A percentile compares a stretch with the other conserved stretches of the same genome.
phyloP scores from a whole-genome alignment of 2,888 invertebrate genomes.

The Dryadula phaetusa region DNA sequence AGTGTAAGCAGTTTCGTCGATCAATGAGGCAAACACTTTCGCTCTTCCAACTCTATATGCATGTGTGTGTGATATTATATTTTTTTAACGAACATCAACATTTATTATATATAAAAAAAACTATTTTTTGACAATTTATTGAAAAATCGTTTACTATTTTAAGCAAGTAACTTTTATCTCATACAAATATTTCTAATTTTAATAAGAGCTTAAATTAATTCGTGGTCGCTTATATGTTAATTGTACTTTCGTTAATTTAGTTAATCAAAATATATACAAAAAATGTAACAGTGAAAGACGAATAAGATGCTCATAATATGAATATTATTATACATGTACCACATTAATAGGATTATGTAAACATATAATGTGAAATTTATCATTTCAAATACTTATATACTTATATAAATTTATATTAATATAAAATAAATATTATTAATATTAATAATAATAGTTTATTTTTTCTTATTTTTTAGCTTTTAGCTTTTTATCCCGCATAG shows the following conservation, averaged over 20 bases:
- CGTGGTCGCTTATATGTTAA: too few species aligned
- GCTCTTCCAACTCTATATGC: slow-evolving; percentile 59
- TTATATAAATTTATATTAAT: not conserved
- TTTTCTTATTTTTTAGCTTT: too few species aligned
- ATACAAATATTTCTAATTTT: too few species aligned
- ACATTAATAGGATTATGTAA: slow-evolving; percentile 9
- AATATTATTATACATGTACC: not conserved
- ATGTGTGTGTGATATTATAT: slow-evolving; percentile 54
- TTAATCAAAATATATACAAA: not conserved
- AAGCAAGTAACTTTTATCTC: too few species aligned
- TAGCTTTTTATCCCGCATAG: too few species aligned
- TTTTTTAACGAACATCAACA: slow-evolving; percentile 43
- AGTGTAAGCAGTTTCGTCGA: slow-evolving; percentile 65
- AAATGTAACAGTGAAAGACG: slow-evolving; percentile 1
- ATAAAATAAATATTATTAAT: too few species aligned
- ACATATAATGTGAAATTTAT: not conserved
- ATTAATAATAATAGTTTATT: too few species aligned
- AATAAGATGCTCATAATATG: not conserved
- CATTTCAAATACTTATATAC: not conserved
- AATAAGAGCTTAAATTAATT: too few species aligned
- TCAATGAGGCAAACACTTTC: slow-evolving; percentile 78
- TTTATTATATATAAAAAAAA: slow-evolving; percentile 28
- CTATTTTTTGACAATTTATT: slow-evolving; percentile 24
- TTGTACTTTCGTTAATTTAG: too few species aligned
- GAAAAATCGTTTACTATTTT: not conserved